Base-by-base conservation (phyloP, 2,888 invertebrate genomes). In the Scaptomyza reducta region DNA sequence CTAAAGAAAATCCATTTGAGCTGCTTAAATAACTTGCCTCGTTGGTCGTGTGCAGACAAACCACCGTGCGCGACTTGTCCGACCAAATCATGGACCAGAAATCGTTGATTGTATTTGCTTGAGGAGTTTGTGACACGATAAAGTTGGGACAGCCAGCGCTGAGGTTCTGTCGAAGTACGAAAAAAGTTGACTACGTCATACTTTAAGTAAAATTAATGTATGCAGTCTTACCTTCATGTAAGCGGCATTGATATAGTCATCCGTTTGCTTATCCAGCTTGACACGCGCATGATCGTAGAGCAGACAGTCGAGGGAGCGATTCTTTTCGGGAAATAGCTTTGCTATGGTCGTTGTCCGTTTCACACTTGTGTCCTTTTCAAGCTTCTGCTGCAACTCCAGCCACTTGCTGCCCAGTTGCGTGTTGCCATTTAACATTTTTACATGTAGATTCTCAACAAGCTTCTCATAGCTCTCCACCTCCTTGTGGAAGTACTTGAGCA, bases 41-140 rank as follows among this genome's bases (percentile, higher is more conserved):
- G 70, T 94, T 94, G 89, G 96, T 95, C 59, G 94, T 95, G 25
- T 95, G 93, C 49, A 97, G 92, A 86, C 96, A 97, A 18, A 96
- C 94, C 10, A 97, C 93, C 47, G 96, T 94, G 86, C 95, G 95
- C 0, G 96, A 94, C 88, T 97, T 96, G 89, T 97, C 96, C 84
- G 98, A 97, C 93, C 96, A 94, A 55, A 98, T 94, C 94, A 98
- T 97, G 27, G 94, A 94, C 98, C 98, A 98, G 92, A 98, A 98
- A 86, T 93, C 93, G 40, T 92, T 92, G 58, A 93, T 92, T 0
- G 97, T 96, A n/a, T 94, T 93, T 35, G 95, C 93, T 50, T 95
- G 93, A 0, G 98, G 98, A 2, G 95, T 94, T 91, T 97, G 97
- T 0, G 97, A 96, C 55, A 97, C 94, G 72, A 98, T 96, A 79